phyloP scores from a whole-genome alignment of 2,888 invertebrate genomes.

The Lepidochrysops patricia region DNA sequence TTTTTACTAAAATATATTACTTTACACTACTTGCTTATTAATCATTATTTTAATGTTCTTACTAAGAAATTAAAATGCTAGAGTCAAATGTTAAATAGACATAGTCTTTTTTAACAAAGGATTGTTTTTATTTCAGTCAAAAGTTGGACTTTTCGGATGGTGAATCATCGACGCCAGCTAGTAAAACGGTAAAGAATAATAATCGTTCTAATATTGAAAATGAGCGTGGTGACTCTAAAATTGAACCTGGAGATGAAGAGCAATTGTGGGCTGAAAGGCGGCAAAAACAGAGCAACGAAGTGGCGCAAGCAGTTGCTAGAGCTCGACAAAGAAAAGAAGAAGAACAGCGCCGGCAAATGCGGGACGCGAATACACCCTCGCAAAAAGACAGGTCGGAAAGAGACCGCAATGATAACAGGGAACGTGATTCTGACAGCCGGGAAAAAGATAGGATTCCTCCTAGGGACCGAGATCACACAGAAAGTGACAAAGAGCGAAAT shows the following conservation, averaged over 20 bases:
- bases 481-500: conserved; percentile 32
- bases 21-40: too few relatives aligned
- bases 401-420: conserved; percentile 34
- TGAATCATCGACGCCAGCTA: conserved; percentile 70
- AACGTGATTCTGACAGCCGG: conserved; percentile 39
- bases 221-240: conserved; percentile 54
- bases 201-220: conserved; percentile 46
- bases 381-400: conserved; percentile 37
- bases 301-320: conserved; percentile 86
- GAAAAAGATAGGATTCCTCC: conserved; percentile 33
- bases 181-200: conserved; percentile 45
- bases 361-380: conserved; percentile 42
- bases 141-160: conserved; percentile 96
- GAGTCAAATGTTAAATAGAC: too few relatives aligned
- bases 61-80: too few relatives aligned
- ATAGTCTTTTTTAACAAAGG: too few relatives aligned
- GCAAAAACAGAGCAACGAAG: conserved; percentile 79
- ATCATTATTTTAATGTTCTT: too few relatives aligned
- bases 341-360: conserved; percentile 83
- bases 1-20: too few relatives aligned
- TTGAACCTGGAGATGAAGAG: conserved; percentile 58
- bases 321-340: conserved; percentile 91
- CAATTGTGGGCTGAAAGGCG: conserved; percentile 82
- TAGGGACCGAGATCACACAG: conserved; percentile 44
- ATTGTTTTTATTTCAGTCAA: conserved; percentile 75